Percentiles rank a stretch among this genome's conserved stretches.
Evolutionary conservation across 1,140 invertebrate species (phyloP).

Genomic region (Phenacoccus solenopsis): DNA sequence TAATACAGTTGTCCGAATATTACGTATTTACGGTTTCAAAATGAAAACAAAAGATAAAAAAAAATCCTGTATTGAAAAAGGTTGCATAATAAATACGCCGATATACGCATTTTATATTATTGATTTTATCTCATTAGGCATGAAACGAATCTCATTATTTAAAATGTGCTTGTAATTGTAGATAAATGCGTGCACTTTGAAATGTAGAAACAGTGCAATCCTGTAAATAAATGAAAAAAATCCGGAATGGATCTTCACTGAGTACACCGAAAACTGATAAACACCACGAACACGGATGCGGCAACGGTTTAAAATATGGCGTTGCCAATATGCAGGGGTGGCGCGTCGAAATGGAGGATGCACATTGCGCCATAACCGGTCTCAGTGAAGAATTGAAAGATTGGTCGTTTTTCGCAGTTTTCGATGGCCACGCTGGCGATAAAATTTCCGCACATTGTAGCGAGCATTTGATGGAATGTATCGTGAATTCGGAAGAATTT

Average conservation of each 20-base stretch:
- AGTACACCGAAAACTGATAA: constrained; percentile 99
- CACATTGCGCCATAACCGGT: constrained; percentile 70
- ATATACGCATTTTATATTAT: no score
- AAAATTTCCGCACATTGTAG: constrained; percentile 87
- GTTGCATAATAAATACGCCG: no score
- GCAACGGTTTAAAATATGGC: constrained; percentile 83
- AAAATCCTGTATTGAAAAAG: no score
- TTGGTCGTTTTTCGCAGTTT: constrained; percentile 98
- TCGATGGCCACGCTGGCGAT: constrained; percentile 95
- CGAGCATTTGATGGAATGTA: constrained; percentile 73
- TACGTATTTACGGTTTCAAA: no score
- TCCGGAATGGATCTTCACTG: constrained; percentile 84
- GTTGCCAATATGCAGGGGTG: constrained; percentile 96
- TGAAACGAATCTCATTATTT: no score
- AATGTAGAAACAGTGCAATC: background rate
- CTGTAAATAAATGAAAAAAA: background rate
- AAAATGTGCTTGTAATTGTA: no score
- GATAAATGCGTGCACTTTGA: background rate
- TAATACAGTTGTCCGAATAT: no score
- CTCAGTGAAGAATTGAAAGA: constrained; percentile 56
- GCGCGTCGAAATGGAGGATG: constrained; percentile 98
- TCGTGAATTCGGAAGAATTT: constrained; percentile 74
- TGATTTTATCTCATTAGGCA: no score
- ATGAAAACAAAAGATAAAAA: no score
- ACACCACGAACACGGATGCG: constrained; percentile 75